Conservation (phyloP, 2,113 vertebrate genomes). For the Ophthalmolycus amberensis region DNA sequence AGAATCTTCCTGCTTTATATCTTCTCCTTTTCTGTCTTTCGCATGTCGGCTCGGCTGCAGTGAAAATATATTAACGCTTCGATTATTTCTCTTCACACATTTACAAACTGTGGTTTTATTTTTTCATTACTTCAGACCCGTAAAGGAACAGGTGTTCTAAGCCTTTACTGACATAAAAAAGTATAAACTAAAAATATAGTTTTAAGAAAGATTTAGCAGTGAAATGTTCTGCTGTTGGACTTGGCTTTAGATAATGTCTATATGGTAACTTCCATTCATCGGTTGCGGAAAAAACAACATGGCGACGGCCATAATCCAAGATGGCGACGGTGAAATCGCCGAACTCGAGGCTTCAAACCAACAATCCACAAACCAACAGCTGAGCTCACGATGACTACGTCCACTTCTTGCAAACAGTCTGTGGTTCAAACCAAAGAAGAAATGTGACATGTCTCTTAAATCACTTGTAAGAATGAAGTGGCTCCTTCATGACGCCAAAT, state of each 20-base stretch:
- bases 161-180: neutral
- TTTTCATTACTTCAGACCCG: neutral
- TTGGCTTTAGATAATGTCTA: neutral
- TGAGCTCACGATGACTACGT: no score
- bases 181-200: neutral
- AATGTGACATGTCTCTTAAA: neutral
- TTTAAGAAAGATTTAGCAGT: neutral
- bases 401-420: no score
- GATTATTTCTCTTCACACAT: neutral
- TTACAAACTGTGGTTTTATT: neutral
- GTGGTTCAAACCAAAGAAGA: neutral
- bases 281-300: no score
- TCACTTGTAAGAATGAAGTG: neutral
- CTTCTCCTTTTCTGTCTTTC: neutral
- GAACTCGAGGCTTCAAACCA: no score
- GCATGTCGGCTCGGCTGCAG: neutral
- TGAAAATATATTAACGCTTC: neutral
- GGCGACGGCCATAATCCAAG: no score
- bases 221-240: neutral
- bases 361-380: no score
- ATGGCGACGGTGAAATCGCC: no score
- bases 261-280: no score
- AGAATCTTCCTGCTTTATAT: neutral
- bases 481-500: neutral
- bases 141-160: neutral